Evolutionary conservation across 2,888 invertebrate species (phyloP).

Genomic region (Dynastes tityus): DNA sequence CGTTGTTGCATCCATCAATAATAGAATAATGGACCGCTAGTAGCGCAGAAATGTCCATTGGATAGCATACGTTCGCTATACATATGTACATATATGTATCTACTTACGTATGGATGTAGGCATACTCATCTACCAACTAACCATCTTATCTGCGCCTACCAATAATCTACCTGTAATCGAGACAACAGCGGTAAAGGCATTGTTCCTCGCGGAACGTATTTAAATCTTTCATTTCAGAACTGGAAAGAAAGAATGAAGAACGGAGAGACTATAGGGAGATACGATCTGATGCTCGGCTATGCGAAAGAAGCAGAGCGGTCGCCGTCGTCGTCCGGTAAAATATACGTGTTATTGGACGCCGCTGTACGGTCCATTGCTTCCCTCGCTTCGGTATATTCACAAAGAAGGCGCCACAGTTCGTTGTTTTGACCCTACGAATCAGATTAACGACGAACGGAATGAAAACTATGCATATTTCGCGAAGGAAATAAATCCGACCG

Average conservation of each 20-base stretch:
- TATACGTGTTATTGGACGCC: background rate
- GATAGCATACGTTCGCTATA: too few relatives aligned
- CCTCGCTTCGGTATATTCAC: background rate
- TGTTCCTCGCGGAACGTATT: background rate
- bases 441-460: background rate
- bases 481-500: too few relatives aligned
- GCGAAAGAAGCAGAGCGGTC: too few relatives aligned
- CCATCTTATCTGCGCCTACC: too few relatives aligned
- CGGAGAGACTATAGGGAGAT: background rate
- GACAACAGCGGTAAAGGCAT: background rate
- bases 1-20: too few relatives aligned
- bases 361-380: background rate
- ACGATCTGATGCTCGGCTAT: background rate
- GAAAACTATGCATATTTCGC: too few relatives aligned
- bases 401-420: constrained; percentile 7
- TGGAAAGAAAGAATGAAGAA: background rate
- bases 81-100: too few relatives aligned
- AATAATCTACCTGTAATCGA: background rate
- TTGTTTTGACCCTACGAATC: background rate
- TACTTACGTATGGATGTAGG: too few relatives aligned
- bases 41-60: too few relatives aligned
- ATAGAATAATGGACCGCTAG: too few relatives aligned
- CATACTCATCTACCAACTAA: too few relatives aligned
- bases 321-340: too few relatives aligned
- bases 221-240: background rate